Evolutionary conservation across 2,113 vertebrate species (phyloP).

Genomic region (Apodemus sylvaticus): DNA sequence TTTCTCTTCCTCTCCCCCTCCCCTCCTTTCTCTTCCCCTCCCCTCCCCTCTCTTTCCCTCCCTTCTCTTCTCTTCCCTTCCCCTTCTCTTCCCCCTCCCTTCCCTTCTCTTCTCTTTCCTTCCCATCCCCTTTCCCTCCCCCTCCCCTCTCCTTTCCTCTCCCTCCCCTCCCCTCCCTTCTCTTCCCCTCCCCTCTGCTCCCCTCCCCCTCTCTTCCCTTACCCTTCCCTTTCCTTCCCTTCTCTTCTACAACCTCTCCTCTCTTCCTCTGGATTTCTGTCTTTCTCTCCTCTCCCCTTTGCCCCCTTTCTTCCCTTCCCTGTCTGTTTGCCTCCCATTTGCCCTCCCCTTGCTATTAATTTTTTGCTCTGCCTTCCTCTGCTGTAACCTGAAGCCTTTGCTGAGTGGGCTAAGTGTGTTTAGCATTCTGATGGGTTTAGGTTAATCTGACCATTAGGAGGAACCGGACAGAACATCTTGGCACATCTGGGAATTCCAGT

Average conservation of each 20-base stretch:
- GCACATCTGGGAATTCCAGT: not conserved
- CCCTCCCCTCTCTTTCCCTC: too few relatives aligned
- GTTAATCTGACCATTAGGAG: slow-evolving; percentile 49
- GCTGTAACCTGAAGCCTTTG: slow-evolving; percentile 18
- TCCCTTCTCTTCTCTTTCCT: not conserved
- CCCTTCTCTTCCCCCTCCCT: not conserved
- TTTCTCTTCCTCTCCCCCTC: too few relatives aligned
- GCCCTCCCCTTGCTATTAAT: not conserved
- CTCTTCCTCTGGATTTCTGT: too few relatives aligned
- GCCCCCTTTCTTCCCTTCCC: too few relatives aligned
- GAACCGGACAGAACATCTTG: slow-evolving; percentile 29
- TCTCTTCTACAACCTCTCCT: too few relatives aligned
- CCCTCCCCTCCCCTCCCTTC: too few relatives aligned
- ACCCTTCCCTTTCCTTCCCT: too few relatives aligned
- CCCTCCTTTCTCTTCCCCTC: too few relatives aligned
- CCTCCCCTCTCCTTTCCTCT: not conserved
- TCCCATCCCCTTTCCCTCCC: not conserved
- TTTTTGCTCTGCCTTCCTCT: not conserved
- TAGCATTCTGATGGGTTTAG: slow-evolving; percentile 45
- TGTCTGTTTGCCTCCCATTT: not conserved
- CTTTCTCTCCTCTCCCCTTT: not conserved
- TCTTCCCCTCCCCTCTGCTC: too few relatives aligned
- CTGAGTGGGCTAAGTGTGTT: not conserved
- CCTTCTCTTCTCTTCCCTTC: too few relatives aligned
- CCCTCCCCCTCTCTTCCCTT: not conserved